Evolutionary conservation across 1,140 invertebrate genomes (phyloP), one percentile per base, ranked within the genome.

Genomic region (Pygmarrhopalites habei): DNA sequence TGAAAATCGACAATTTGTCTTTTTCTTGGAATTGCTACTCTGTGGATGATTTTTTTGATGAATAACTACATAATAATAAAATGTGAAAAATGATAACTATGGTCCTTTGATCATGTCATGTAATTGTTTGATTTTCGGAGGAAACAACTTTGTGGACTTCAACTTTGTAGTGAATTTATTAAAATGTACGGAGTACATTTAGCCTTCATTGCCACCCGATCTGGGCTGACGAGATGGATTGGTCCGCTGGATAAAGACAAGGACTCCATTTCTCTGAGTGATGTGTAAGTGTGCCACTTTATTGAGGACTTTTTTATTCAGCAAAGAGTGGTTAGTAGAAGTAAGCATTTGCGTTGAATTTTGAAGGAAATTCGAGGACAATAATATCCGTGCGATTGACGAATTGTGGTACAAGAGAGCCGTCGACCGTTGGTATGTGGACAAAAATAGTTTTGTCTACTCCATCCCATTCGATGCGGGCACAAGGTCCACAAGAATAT

Each of bases 341-440:
- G 4, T 47, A 5, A 5, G 23, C n/a, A 10, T 47, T 47, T 19
- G 4, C 7, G 4, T 25, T 47, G 23, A 10, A 19, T 25, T 39
- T 56, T 35, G 10, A 39, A 92, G 91, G 15, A 84, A 87, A 72
- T 94, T 95, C 70, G 85, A 91, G 69, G 80, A 80, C 23, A 85
- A 94, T 74, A 85, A 94, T 73, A 84, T 84, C 1, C 81, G 85
- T 66, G 89, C 92, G 1, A 91, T 89, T 74, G 90, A 96, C 72
- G 87, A 90, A 43, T 81, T 88, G 2, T 96, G 92, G 89, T 96
- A 95, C 74, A 87, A 88, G 74, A 80, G 92, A 62, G 92, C 94
- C 1, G 89, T 96, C 1, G 92, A 95, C 75, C 90, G 93, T 72
- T 87, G 92, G 68, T 76, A 82, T 0, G 82, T 91, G 49, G 88